Conservation (phyloP, 2,888 invertebrate genomes). For the Itoplectis maculator region DNA sequence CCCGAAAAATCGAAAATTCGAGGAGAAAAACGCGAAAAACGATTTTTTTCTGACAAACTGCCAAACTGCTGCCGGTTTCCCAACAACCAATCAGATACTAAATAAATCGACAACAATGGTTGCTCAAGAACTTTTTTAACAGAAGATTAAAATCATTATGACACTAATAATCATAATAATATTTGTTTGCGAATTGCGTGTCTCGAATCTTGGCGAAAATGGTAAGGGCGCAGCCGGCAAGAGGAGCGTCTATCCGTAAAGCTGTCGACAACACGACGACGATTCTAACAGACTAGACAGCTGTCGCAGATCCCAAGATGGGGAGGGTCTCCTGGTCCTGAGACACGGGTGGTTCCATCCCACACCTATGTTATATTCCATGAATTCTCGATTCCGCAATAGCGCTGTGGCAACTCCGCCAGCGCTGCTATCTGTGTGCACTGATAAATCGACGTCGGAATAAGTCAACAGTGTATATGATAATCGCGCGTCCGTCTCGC, state of each 20-base stretch:
- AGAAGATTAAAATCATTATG: no score
- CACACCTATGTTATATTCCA: conserved; percentile 37
- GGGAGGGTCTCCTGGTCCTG: conserved; percentile 45
- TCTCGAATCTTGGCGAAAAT: conserved; percentile 33
- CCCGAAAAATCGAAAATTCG: no score
- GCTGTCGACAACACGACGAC: conserved; percentile 34
- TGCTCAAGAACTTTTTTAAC: no score
- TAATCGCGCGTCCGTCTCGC: conserved; percentile 32
- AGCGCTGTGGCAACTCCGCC: not conserved
- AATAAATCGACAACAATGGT: no score
- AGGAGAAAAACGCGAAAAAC: no score
- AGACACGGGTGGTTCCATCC: conserved; percentile 19
- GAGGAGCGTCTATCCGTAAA: conserved; percentile 17
- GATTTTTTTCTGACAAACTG: no score
- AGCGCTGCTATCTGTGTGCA: not conserved
- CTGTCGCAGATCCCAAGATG: conserved; percentile 49
- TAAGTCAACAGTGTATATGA: conserved; percentile 32
- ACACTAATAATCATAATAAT: not conserved
- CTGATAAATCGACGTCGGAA: conserved; percentile 37
- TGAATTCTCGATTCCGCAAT: conserved; percentile 43
- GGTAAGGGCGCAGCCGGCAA: conserved; percentile 26
- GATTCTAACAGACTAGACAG: conserved; percentile 56
- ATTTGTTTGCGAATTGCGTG: conserved; percentile 39
- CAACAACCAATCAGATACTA: no score
- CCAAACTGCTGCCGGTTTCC: no score